Evolutionary conservation across 1,140 invertebrate genomes (phyloP).

Genomic region (Ladona fulva): DNA sequence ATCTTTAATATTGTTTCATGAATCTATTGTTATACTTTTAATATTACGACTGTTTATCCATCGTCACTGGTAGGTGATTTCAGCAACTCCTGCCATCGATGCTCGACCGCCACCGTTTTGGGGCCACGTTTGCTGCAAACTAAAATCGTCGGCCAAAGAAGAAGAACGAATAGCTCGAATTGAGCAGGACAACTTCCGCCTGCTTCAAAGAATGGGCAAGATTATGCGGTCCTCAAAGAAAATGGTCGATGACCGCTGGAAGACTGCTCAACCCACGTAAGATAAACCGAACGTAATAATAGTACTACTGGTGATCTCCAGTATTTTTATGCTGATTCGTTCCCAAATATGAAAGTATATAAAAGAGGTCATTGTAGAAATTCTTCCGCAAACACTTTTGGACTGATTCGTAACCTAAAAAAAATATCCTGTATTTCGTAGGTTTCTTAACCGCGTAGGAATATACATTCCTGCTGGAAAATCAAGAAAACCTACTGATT

Average conservation of each 20-base stretch:
- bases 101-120: conserved; percentile 37
- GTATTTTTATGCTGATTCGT: too few relatives aligned
- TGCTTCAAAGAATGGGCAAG: conserved; percentile 41
- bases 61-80: conserved; percentile 35
- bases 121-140: conserved; percentile 43
- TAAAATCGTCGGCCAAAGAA: conserved; percentile 48
- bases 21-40: too few relatives aligned
- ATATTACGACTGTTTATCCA: too few relatives aligned
- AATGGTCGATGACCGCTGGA: neutral
- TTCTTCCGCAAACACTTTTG: too few relatives aligned
- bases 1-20: too few relatives aligned
- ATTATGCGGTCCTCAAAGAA: conserved; percentile 38
- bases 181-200: conserved; percentile 43
- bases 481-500: neutral
- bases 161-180: conserved; percentile 41
- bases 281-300: neutral
- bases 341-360: too few relatives aligned
- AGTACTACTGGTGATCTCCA: too few relatives aligned
- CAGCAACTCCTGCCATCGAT: conserved; percentile 47
- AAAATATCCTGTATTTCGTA: neutral
- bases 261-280: neutral
- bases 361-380: too few relatives aligned
- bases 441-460: neutral
- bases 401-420: too few relatives aligned
- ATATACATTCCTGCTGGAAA: neutral